These are phyloP conservation scores for Limonius californicus DNA, from an alignment of 1,140 invertebrate genomes.

Conservation along the genomic window DNA sequence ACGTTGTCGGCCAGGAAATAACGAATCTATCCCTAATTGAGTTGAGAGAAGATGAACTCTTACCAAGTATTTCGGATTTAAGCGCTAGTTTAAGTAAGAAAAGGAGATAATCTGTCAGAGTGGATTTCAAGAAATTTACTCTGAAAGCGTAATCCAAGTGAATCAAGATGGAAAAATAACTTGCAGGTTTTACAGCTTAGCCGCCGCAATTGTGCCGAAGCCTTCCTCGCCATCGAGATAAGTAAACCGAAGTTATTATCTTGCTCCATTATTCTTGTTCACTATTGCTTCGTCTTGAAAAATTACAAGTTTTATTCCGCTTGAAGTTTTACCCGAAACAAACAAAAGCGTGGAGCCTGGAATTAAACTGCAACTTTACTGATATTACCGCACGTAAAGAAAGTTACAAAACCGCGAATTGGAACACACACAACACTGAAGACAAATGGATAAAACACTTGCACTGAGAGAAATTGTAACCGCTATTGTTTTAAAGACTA, in stretches of 20 bases:
- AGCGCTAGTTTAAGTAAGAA: constrained; percentile 13
- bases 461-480: no score
- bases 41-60: neutral
- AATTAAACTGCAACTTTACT: constrained; percentile 10
- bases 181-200: constrained; percentile 28
- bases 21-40: neutral
- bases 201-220: constrained; percentile 24
- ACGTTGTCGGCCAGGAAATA: neutral
- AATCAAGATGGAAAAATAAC: constrained; percentile 32
- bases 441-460: no score
- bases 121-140: constrained; percentile 20
- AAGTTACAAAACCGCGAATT: no score
- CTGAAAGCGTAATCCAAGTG: constrained; percentile 29
- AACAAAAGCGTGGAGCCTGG: neutral
- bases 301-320: constrained; percentile 21
- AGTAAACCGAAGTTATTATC: constrained; percentile 32
- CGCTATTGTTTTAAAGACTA: no score
- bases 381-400: no score
- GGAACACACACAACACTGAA: no score
- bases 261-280: constrained; percentile 31
- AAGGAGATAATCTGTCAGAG: constrained; percentile 14
- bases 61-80: neutral
- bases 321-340: constrained; percentile 16
- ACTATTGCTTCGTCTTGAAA: constrained; percentile 20
- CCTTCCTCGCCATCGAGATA: constrained; percentile 25